phyloP scores from a whole-genome alignment of 2,888 invertebrate species.

The Ectemnius continuus region DNA sequence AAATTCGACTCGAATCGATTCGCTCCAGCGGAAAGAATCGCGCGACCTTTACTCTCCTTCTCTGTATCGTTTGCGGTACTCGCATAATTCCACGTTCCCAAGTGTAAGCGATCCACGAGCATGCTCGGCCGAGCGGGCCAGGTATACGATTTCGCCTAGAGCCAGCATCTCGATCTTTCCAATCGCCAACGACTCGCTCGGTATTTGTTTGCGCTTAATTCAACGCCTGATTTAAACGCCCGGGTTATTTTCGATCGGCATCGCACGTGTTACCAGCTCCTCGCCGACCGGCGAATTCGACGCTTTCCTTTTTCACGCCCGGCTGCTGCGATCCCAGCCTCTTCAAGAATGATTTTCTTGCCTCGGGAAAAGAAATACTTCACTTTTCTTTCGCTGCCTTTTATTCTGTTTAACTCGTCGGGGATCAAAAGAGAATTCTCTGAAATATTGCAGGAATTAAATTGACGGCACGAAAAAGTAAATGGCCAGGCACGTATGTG shows the following conservation, averaged over 20 bases:
- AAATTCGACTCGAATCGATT: slow-evolving; percentile 9
- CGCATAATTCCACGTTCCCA: slow-evolving; percentile 2
- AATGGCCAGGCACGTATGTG: too few species aligned
- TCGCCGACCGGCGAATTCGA: background rate
- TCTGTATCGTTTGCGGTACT: background rate
- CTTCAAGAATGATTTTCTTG: too few species aligned
- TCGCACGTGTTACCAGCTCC: background rate
- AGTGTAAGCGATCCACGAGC: background rate
- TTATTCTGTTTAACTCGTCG: too few species aligned
- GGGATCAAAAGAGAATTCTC: too few species aligned
- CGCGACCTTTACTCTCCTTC: slow-evolving; percentile 6
- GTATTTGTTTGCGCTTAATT: slow-evolving; percentile 10
- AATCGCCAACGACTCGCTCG: background rate
- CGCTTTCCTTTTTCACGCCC: slow-evolving; percentile 4
- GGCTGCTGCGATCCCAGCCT: too few species aligned
- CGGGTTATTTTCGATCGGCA: slow-evolving; percentile 2
- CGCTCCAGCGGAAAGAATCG: background rate
- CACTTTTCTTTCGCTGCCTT: too few species aligned
- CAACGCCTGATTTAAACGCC: slow-evolving; percentile 7
- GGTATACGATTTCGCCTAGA: slow-evolving; percentile 1
- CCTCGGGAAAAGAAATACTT: too few species aligned
- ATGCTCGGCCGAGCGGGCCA: background rate
- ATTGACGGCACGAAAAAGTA: too few species aligned
- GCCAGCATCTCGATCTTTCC: background rate
- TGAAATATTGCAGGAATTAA: too few species aligned